These are phyloP conservation scores for Chorisops tibialis DNA, from an alignment of 2,888 invertebrate species.

Conservation along the genomic window DNA sequence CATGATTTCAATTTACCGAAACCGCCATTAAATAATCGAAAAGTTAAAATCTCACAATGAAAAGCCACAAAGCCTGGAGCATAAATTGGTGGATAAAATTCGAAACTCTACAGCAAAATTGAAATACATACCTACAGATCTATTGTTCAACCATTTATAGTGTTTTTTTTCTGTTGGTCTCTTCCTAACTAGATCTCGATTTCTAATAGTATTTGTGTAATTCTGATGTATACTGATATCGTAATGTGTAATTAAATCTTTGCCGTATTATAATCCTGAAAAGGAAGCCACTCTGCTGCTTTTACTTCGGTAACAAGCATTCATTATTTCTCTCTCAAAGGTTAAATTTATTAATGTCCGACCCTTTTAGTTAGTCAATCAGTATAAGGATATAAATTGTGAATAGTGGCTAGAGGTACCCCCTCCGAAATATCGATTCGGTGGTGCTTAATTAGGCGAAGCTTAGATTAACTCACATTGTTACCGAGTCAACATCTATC, in stretches of 20 bases:
- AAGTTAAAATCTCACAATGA: constrained; percentile 14
- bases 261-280: too few species aligned
- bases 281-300: too few species aligned
- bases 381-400: constrained; percentile 19
- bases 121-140: too few species aligned
- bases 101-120: too few species aligned
- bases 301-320: constrained; percentile 1
- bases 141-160: too few species aligned
- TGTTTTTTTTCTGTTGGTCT: too few species aligned
- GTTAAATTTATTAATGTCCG: constrained; percentile 25
- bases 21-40: constrained; percentile 16
- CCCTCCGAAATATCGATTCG: constrained; percentile 16
- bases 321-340: constrained; percentile 19
- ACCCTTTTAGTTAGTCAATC: constrained; percentile 25
- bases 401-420: neutral
- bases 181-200: too few species aligned
- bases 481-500: constrained; percentile 25
- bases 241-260: too few species aligned
- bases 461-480: constrained; percentile 22
- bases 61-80: neutral
- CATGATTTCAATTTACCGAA: constrained; percentile 9
- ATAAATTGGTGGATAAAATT: too few species aligned
- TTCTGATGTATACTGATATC: too few species aligned
- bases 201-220: too few species aligned
- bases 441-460: constrained; percentile 23